Percentiles rank a stretch among this genome's conserved stretches.
These are phyloP conservation scores for Enoplosus armatus DNA, from an alignment of 2,797 vertebrate species.

Conservation along the genomic window DNA sequence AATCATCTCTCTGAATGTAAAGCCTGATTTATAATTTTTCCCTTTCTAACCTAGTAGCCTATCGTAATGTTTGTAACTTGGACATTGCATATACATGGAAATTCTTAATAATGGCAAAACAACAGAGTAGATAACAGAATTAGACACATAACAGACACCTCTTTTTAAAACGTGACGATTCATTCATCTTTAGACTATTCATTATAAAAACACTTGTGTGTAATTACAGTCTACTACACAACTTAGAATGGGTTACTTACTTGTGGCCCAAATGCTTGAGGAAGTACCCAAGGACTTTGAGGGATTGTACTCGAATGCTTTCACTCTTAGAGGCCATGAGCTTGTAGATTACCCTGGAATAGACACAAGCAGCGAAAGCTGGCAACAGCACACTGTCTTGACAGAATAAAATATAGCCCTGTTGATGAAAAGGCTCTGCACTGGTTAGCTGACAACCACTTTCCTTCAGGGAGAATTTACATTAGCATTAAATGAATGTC, in stretches of 20 bases:
- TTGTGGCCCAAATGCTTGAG: conserved; percentile 98
- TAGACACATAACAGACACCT: neutral
- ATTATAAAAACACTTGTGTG: conserved; percentile 11
- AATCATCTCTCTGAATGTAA: conserved; percentile 31
- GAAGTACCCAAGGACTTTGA: conserved; percentile 98
- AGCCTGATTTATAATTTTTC: conserved; percentile 19
- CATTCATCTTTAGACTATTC: conserved; percentile 14
- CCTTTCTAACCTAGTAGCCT: neutral
- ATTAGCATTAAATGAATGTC: conserved; percentile 62
- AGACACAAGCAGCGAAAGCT: conserved; percentile 60
- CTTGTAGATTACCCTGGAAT: conserved; percentile 95
- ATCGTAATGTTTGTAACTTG: neutral
- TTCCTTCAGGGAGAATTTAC: conserved; percentile 64
- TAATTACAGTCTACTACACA: conserved; percentile 20
- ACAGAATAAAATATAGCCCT: conserved; percentile 51
- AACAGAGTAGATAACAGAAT: neutral
- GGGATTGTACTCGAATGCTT: conserved; percentile 96
- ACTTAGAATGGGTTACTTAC: conserved; percentile 85
- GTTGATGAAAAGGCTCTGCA: conserved; percentile 59
- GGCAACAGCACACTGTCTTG: conserved; percentile 48
- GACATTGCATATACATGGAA: neutral
- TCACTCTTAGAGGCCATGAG: conserved; percentile 97
- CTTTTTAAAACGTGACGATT: neutral
- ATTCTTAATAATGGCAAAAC: neutral
- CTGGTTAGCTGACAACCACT: conserved; percentile 64